Percentiles rank a stretch among this genome's conserved stretches.
These are phyloP conservation scores for Thunnus maccoyii DNA, from an alignment of 2,113 vertebrate species.

Conservation along the genomic window DNA sequence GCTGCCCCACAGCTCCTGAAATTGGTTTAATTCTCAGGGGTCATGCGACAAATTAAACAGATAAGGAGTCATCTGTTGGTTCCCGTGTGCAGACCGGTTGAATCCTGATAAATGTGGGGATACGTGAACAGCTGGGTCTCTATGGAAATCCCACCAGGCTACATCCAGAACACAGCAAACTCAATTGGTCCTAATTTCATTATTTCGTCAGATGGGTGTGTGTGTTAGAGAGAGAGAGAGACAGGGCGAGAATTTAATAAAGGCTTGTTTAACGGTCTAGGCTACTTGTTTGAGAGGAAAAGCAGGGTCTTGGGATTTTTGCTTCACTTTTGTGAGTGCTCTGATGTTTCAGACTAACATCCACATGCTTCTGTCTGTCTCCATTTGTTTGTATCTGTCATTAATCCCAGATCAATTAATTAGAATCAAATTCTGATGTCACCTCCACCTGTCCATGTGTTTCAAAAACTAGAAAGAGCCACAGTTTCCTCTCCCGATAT, in stretches of 20 bases:
- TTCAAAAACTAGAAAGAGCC: neutral
- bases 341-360: constrained; percentile 2
- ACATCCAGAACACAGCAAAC: constrained; percentile 72
- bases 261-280: constrained; percentile 8
- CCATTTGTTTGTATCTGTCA: neutral
- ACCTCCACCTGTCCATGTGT: neutral
- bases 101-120: constrained; percentile 53
- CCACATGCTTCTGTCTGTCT: neutral
- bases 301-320: neutral
- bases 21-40: constrained; percentile 75
- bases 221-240: constrained; percentile 11
- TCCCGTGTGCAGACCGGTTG: constrained; percentile 62
- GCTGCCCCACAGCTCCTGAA: constrained; percentile 49
- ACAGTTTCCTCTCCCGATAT: neutral
- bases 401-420: neutral
- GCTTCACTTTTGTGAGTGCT: neutral
- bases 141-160: constrained; percentile 61
- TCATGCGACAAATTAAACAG: constrained; percentile 83
- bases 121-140: constrained; percentile 71
- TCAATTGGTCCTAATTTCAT: constrained; percentile 80
- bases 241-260: constrained; percentile 52
- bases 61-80: constrained; percentile 80
- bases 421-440: neutral
- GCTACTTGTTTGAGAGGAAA: constrained; percentile 18
- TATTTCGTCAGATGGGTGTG: constrained; percentile 65